Evolutionary conservation across 2,888 invertebrate species (phyloP).

Genomic region (Heliconius cydno): DNA sequence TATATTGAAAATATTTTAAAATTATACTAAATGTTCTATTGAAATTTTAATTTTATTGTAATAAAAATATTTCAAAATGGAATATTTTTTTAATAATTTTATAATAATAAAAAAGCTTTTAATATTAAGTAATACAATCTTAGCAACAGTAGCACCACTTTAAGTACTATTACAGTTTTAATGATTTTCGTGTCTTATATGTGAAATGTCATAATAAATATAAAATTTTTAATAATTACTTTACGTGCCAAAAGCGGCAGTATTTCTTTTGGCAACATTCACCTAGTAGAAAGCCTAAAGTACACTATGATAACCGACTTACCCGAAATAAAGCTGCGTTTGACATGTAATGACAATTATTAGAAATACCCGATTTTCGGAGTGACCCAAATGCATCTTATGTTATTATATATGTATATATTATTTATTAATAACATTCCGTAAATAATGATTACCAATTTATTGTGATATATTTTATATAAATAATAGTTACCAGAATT

Average conservation of each 20-base stretch:
- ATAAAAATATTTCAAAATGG: neutral
- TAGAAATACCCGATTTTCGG: neutral
- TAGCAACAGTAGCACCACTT: neutral
- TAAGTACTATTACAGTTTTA: neutral
- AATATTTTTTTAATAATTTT: neutral
- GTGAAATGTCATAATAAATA: no score
- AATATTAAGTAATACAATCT: neutral
- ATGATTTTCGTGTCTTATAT: no score
- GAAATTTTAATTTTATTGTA: neutral
- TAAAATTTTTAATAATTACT: no score
- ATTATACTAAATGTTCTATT: neutral
- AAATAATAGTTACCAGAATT: slow-evolving; percentile 20
- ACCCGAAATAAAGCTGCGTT: neutral
- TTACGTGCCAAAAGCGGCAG: no score
- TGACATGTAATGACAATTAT: neutral
- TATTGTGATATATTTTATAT: slow-evolving; percentile 29
- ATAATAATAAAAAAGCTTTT: neutral
- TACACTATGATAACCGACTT: neutral
- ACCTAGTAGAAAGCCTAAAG: neutral
- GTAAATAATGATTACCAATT: slow-evolving; percentile 5
- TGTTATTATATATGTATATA: neutral
- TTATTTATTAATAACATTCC: slow-evolving; percentile 9
- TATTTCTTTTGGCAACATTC: no score
- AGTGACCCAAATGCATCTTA: neutral
- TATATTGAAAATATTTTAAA: neutral